These are phyloP conservation scores for Torymus auratus DNA, from an alignment of 2,888 invertebrate species.

Conservation along the genomic window DNA sequence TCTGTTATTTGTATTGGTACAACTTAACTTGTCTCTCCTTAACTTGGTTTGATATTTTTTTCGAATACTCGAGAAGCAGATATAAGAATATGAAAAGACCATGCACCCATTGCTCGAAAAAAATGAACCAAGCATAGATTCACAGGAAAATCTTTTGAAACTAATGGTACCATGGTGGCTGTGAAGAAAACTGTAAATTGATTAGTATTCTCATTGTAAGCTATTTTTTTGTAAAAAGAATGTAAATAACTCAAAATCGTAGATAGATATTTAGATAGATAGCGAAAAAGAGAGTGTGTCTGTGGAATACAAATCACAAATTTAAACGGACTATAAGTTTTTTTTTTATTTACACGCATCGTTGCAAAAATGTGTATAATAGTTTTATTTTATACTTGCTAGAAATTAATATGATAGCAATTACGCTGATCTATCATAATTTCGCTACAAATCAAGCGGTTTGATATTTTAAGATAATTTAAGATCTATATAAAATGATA, in stretches of 20 bases:
- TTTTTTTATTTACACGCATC: constrained; percentile 3
- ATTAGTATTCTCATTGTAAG: constrained; percentile 56
- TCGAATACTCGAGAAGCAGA: constrained; percentile 6
- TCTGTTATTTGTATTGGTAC: constrained; percentile 74
- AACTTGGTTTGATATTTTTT: background rate
- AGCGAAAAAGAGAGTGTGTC: too few species aligned
- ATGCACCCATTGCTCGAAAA: constrained; percentile 56
- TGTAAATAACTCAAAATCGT: constrained; percentile 37
- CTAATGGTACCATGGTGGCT: constrained; percentile 67
- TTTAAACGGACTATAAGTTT: background rate
- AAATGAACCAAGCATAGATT: constrained; percentile 54
- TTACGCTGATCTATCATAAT: constrained; percentile 6
- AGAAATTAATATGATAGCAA: constrained; percentile 15
- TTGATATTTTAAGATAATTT: constrained; percentile 28
- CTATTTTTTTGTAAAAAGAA: constrained; percentile 23
- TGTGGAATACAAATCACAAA: too few species aligned
- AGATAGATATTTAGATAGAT: too few species aligned
- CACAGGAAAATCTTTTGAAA: constrained; percentile 59
- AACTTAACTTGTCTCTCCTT: constrained; percentile 57
- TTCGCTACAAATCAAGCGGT: constrained; percentile 13
- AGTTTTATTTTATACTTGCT: constrained; percentile 16
- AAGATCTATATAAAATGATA: too few species aligned
- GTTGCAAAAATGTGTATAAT: constrained; percentile 22
- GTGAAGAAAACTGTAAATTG: constrained; percentile 62
- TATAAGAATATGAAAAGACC: constrained; percentile 55